A percentile compares a stretch with the other conserved stretches of the same genome.
phyloP scores from a whole-genome alignment of 2,888 invertebrate genomes.

The Orthosia gracilis region DNA sequence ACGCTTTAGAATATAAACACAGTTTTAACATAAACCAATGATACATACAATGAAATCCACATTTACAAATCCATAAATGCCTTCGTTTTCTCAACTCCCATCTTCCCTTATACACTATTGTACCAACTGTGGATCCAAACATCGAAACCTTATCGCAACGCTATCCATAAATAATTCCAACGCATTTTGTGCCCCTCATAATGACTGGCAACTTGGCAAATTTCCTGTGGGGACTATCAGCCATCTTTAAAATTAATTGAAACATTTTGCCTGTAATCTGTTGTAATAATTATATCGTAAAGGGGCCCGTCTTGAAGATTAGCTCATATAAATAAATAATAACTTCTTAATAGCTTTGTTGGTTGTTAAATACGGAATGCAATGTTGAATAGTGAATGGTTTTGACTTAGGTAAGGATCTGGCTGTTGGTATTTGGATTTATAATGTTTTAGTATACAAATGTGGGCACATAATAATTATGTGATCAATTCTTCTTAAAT shows the following conservation, averaged over 20 bases:
- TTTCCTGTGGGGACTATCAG: slow-evolving; percentile 76
- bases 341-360: slow-evolving; percentile 62
- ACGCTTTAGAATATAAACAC: background rate
- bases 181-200: slow-evolving; percentile 68
- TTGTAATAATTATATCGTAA: slow-evolving; percentile 71
- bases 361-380: too few species aligned
- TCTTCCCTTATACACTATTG: slow-evolving; percentile 14
- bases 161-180: slow-evolving; percentile 69
- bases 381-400: slow-evolving; percentile 51
- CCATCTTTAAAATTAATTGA: slow-evolving; percentile 78
- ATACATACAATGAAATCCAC: background rate
- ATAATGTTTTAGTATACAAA: background rate
- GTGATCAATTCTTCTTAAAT: too few species aligned
- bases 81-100: background rate
- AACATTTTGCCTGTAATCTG: slow-evolving; percentile 74
- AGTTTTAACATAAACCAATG: background rate
- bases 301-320: slow-evolving; percentile 68
- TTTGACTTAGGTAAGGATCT: slow-evolving; percentile 6
- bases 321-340: slow-evolving; percentile 70
- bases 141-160: slow-evolving; percentile 46
- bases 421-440: slow-evolving; percentile 10
- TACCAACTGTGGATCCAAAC: slow-evolving; percentile 28
- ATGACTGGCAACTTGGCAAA: slow-evolving; percentile 75
- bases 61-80: background rate
- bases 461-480: too few species aligned